A percentile compares a stretch with the other conserved stretches of the same genome.
Evolutionary conservation across 1,140 invertebrate genomes (phyloP).

Genomic region (Aphelenchoides besseyi): DNA sequence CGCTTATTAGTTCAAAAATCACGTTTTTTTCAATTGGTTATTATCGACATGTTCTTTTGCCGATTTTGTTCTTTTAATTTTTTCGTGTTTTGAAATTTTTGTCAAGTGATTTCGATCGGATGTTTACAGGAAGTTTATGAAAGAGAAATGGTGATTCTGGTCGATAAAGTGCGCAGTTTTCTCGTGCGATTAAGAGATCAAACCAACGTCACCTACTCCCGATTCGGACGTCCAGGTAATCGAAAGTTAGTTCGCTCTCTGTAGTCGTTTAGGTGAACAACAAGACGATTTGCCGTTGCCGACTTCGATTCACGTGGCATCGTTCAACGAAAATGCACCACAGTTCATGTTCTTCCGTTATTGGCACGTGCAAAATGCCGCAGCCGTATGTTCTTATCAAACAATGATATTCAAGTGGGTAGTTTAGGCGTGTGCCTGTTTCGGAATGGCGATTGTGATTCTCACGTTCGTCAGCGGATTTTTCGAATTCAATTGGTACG

Average conservation of each 20-base stretch:
- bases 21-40: too few relatives aligned
- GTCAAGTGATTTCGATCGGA: too few relatives aligned
- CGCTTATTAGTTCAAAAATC: too few relatives aligned
- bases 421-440: slow-evolving; percentile 53
- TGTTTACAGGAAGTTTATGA: too few relatives aligned
- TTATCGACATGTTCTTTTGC: too few relatives aligned
- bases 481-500: slow-evolving; percentile 62
- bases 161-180: slow-evolving; percentile 43
- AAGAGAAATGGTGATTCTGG: not conserved
- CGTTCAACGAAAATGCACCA: slow-evolving; percentile 52
- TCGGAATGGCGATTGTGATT: slow-evolving; percentile 55
- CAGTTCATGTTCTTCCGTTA: slow-evolving; percentile 43
- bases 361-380: slow-evolving; percentile 53
- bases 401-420: slow-evolving; percentile 20
- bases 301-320: slow-evolving; percentile 49
- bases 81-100: too few relatives aligned
- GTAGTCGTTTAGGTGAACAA: slow-evolving; percentile 38
- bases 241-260: slow-evolving; percentile 28
- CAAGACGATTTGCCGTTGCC: slow-evolving; percentile 55
- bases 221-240: slow-evolving; percentile 46
- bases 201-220: slow-evolving; percentile 40
- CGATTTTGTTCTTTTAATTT: too few relatives aligned
- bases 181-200: slow-evolving; percentile 43
- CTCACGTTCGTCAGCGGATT: slow-evolving; percentile 54
- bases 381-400: slow-evolving; percentile 43